Evolutionary conservation across 2,888 invertebrate species (phyloP).

Genomic region (Miltochrista miniata): DNA sequence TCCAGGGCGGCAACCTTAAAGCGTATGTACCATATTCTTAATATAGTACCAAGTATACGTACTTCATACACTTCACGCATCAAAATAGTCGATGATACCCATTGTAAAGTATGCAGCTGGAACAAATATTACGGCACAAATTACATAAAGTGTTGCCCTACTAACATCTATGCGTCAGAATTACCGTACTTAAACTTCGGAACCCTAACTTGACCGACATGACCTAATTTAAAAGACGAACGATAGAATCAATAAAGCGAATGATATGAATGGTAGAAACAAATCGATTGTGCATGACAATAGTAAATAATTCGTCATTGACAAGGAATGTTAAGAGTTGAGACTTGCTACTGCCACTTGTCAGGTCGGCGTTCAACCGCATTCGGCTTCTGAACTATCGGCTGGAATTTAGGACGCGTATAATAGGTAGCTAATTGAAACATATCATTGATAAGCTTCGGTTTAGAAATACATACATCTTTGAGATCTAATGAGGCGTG

Average conservation of each 20-base stretch:
- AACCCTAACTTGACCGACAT: constrained; percentile 35
- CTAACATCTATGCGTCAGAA: constrained; percentile 26
- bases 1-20: too few relatives aligned
- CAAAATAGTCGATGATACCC: not conserved
- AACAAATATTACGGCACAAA: constrained; percentile 21
- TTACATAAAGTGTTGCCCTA: constrained; percentile 33
- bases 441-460: not conserved
- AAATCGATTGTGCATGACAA: constrained; percentile 43
- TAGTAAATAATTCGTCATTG: constrained; percentile 47
- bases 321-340: constrained; percentile 43
- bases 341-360: constrained; percentile 28
- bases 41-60: too few relatives aligned
- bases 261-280: constrained; percentile 36
- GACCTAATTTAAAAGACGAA: constrained; percentile 63
- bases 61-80: too few relatives aligned
- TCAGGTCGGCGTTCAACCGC: constrained; percentile 19
- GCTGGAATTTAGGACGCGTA: not conserved
- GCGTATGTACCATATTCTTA: too few relatives aligned
- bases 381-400: not conserved
- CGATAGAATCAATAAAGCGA: constrained; percentile 52
- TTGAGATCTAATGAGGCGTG: too few relatives aligned
- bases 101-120: constrained; percentile 19
- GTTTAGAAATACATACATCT: too few relatives aligned
- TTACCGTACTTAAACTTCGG: constrained; percentile 18
- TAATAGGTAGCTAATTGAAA: not conserved